Evolutionary conservation across 1,140 invertebrate genomes (phyloP).

Genomic region (Drosophila orosa): DNA sequence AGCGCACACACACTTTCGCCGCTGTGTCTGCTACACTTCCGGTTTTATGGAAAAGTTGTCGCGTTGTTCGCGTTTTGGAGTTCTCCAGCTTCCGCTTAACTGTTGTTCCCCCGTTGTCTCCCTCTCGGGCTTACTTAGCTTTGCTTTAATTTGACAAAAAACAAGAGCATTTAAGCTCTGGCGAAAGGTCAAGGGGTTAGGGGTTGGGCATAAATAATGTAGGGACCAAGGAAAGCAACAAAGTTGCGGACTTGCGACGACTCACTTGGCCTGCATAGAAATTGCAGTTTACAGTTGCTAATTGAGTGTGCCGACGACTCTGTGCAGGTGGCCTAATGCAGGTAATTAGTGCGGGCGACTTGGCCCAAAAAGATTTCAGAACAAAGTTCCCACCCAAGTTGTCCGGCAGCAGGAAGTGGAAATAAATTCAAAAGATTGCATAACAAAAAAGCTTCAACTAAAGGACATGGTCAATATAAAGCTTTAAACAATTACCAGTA

Average conservation of each 20-base stretch:
- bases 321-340: conserved; percentile 76
- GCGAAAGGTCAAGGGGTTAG: conserved; percentile 62
- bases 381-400: conserved; percentile 16
- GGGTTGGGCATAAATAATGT: conserved; percentile 56
- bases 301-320: conserved; percentile 67
- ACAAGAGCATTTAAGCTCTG: conserved; percentile 53
- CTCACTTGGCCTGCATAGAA: conserved; percentile 45
- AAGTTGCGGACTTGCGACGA: conserved; percentile 27
- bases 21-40: conserved; percentile 63
- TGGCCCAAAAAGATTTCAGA: conserved; percentile 48
- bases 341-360: conserved; percentile 70
- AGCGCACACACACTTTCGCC: conserved; percentile 67
- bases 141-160: conserved; percentile 74
- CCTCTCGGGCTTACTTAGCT: conserved; percentile 55
- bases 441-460: conserved; percentile 6
- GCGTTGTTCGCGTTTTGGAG: conserved; percentile 39
- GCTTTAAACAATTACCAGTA: neutral
- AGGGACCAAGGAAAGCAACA: conserved; percentile 24
- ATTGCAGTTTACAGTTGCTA: conserved; percentile 73
- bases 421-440: neutral
- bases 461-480: neutral
- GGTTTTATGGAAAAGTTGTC: conserved; percentile 49
- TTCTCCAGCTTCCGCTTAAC: conserved; percentile 48
- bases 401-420: neutral
- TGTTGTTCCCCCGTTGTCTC: conserved; percentile 12